These are phyloP conservation scores for Torymus texanus DNA, from an alignment of 2,888 invertebrate genomes.

Conservation along the genomic window DNA sequence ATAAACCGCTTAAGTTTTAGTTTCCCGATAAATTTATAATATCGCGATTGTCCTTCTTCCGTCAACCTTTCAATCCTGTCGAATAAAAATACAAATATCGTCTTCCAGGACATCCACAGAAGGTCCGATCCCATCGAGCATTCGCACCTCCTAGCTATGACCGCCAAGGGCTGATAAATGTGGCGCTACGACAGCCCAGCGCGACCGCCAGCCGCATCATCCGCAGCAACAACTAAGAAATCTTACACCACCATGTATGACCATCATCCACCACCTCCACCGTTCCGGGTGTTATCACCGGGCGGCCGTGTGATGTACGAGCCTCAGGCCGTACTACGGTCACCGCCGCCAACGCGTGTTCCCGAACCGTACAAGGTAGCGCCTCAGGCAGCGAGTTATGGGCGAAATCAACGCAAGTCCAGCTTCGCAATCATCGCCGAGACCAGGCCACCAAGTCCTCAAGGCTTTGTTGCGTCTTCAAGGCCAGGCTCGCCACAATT, in stretches of 20 bases:
- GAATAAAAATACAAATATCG: too few species aligned
- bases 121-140: too few species aligned
- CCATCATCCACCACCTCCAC: conserved; percentile 61
- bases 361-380: conserved; percentile 73
- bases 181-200: too few species aligned
- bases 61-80: too few species aligned
- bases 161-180: too few species aligned
- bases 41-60: too few species aligned
- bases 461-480: conserved; percentile 66
- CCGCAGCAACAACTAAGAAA: too few species aligned
- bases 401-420: conserved; percentile 80
- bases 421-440: conserved; percentile 84
- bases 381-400: conserved; percentile 71
- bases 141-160: too few species aligned
- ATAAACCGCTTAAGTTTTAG: too few species aligned
- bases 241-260: not conserved
- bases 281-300: conserved; percentile 68
- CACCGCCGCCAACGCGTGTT: conserved; percentile 69
- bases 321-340: conserved; percentile 55
- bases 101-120: too few species aligned
- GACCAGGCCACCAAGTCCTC: conserved; percentile 74
- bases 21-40: too few species aligned
- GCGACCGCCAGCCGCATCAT: not conserved
- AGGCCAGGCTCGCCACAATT: conserved; percentile 72
- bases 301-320: conserved; percentile 36